These are phyloP conservation scores for Actinernus sp. DNA, from an alignment of 92 coral and sea anemone species.

Conservation along the genomic window DNA sequence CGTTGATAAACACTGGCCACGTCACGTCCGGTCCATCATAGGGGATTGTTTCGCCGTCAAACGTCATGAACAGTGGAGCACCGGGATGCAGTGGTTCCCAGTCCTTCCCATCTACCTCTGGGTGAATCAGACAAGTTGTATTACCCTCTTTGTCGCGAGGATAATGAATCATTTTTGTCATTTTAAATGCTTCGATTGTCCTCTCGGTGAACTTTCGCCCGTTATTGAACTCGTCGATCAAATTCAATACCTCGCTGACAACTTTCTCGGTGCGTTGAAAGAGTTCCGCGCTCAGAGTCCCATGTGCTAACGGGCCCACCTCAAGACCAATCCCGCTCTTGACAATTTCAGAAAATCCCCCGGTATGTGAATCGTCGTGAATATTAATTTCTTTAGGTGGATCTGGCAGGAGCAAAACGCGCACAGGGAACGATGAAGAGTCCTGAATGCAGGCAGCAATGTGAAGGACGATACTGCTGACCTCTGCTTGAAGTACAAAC, in stretches of 20 bases:
- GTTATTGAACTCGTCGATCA: constrained; percentile 55
- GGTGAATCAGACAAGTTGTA: constrained; percentile 8
- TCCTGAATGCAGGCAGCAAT: background rate
- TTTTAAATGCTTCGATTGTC: constrained; percentile 51
- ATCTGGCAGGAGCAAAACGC: background rate
- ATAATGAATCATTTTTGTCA: constrained; percentile 16
- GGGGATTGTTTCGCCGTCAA: constrained; percentile 51
- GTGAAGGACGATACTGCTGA: background rate
- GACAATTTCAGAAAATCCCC: constrained; percentile 18
- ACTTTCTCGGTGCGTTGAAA: constrained; percentile 42
- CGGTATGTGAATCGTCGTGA: background rate
- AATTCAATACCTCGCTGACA: constrained; percentile 22
- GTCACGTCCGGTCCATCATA: constrained; percentile 35
- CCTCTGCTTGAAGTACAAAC: constrained; percentile 9
- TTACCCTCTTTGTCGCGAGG: constrained; percentile 60
- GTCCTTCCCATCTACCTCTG: constrained; percentile 54
- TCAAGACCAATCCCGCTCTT: constrained; percentile 52
- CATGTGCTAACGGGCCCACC: constrained; percentile 67
- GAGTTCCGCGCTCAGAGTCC: constrained; percentile 29
- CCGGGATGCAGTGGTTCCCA: constrained; percentile 64
- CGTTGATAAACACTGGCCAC: constrained; percentile 71
- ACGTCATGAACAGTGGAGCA: constrained; percentile 60
- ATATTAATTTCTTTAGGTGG: background rate
- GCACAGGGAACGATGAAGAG: background rate
- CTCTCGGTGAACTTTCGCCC: constrained; percentile 36